Evolutionary conservation across 2,888 invertebrate genomes (phyloP).

Genomic region (Apoda limacodes): DNA sequence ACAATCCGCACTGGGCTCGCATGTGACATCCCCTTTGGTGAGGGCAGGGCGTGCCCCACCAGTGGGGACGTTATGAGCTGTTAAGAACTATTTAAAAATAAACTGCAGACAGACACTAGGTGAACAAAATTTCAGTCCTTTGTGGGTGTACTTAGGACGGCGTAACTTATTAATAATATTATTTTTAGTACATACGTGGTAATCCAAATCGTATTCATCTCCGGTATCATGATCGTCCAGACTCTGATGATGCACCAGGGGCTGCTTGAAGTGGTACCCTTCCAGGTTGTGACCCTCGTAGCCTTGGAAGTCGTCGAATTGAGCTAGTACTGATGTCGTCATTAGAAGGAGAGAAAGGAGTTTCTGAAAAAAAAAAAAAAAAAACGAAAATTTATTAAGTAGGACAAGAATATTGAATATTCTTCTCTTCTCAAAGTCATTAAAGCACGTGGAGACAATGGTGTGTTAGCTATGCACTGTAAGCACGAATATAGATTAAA

Average conservation of each 20-base stretch:
- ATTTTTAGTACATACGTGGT: slow-evolving; percentile 53
- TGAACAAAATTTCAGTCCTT: slow-evolving; percentile 1
- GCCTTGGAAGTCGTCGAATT: slow-evolving; percentile 47
- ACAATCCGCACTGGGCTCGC: no score
- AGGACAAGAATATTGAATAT: no score
- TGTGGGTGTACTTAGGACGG: neutral
- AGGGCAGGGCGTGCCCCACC: no score
- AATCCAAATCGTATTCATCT: slow-evolving; percentile 54
- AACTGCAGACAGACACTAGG: neutral
- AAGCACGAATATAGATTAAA: no score
- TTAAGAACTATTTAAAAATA: no score
- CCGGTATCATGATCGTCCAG: slow-evolving; percentile 35
- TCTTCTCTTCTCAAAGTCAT: no score
- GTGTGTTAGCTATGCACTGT: no score
- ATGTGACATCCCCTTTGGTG: no score
- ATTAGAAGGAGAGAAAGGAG: slow-evolving; percentile 30
- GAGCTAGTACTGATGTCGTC: slow-evolving; percentile 33
- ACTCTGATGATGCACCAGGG: slow-evolving; percentile 35
- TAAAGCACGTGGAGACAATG: no score
- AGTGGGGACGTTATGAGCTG: no score
- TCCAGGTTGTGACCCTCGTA: slow-evolving; percentile 34
- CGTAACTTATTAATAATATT: neutral
- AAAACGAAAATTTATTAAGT: no score
- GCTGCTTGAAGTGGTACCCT: slow-evolving; percentile 35
- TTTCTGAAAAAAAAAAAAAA: slow-evolving; percentile 34